Evolutionary conservation across 2,113 vertebrate genomes (phyloP).

Genomic region (Triplophysa siluroides): DNA sequence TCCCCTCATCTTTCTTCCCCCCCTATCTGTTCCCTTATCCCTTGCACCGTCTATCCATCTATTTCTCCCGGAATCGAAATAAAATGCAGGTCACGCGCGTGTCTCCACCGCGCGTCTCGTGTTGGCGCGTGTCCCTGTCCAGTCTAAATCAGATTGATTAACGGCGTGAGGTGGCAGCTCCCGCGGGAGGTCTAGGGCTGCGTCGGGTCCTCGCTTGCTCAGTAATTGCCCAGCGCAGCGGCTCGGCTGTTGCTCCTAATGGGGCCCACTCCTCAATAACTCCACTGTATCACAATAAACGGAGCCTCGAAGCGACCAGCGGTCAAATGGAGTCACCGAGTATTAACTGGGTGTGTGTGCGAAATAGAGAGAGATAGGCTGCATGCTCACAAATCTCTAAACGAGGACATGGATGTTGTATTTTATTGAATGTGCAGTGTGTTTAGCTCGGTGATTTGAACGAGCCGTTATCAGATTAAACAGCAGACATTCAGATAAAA

Average conservation of each 20-base stretch:
- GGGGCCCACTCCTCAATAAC: conserved; percentile 73
- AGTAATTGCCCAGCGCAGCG: conserved; percentile 72
- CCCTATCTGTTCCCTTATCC: conserved; percentile 10
- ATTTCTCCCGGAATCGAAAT: conserved; percentile 51
- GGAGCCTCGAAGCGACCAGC: conserved; percentile 63
- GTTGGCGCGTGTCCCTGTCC: conserved; percentile 73
- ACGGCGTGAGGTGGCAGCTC: conserved; percentile 69
- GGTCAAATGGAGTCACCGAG: conserved; percentile 72
- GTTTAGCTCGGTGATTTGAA: background rate
- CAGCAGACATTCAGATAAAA: background rate
- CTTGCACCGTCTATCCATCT: conserved; percentile 38
- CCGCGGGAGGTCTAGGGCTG: conserved; percentile 64
- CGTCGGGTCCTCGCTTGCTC: conserved; percentile 61
- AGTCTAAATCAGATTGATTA: conserved; percentile 80
- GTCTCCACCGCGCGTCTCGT: conserved; percentile 59
- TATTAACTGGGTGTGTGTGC: conserved; percentile 50
- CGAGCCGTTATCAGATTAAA: conserved; percentile 15
- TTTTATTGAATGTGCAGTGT: background rate
- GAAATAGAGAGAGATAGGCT: conserved; percentile 2
- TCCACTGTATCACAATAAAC: conserved; percentile 74
- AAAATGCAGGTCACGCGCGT: conserved; percentile 76
- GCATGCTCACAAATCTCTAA: background rate
- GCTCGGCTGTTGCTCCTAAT: conserved; percentile 72
- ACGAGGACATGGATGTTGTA: conserved; percentile 7
- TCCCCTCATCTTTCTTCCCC: conserved; percentile 18